Evolutionary conservation across 2,113 vertebrate species (phyloP).

Genomic region (Gobius niger): DNA sequence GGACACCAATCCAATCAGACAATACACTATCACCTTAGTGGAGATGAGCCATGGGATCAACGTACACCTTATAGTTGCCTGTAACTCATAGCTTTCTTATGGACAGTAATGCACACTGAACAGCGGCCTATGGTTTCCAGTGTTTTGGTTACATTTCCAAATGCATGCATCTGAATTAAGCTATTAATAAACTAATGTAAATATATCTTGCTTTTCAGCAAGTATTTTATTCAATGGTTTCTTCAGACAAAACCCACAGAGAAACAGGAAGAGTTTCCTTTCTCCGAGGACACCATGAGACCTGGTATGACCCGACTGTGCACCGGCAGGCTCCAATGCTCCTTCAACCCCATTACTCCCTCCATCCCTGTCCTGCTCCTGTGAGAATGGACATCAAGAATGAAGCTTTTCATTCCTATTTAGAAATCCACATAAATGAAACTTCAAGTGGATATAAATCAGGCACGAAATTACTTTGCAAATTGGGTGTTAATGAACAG

Average conservation of each 20-base stretch:
- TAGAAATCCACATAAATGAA: not conserved
- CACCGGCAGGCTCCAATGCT: constrained; percentile 15
- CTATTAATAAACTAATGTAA: too few relatives aligned
- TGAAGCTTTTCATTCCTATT: not conserved
- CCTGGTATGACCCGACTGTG: constrained; percentile 7
- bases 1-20: constrained; percentile 45
- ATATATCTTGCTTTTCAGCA: too few relatives aligned
- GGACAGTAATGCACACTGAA: constrained; percentile 24
- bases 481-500: too few relatives aligned
- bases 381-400: not conserved
- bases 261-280: not conserved
- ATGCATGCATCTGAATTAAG: too few relatives aligned
- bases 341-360: not conserved
- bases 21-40: constrained; percentile 34
- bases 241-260: not conserved
- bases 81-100: constrained; percentile 10
- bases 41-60: constrained; percentile 26
- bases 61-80: constrained; percentile 16
- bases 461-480: too few relatives aligned
- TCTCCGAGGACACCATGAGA: not conserved
- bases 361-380: not conserved
- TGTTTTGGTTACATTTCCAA: too few relatives aligned
- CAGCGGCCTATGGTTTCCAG: not conserved
- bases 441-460: too few relatives aligned
- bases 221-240: not conserved